Evolutionary conservation across 2,888 invertebrate genomes (phyloP).

Genomic region (Agriopis leucophaearia): DNA sequence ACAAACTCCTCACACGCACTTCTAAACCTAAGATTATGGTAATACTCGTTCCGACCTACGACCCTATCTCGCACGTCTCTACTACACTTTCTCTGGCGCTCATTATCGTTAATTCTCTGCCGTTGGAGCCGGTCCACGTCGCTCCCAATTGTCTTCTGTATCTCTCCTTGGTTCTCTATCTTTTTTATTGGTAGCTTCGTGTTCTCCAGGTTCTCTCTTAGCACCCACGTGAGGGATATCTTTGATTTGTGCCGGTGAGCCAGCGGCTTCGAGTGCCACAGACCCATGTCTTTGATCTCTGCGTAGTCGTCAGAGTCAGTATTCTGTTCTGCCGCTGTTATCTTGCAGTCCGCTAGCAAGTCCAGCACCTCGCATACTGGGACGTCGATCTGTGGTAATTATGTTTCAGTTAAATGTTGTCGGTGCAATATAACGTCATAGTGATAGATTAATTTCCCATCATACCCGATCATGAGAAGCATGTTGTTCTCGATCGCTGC

Average conservation of each 20-base stretch:
- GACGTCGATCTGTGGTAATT: conserved; percentile 53
- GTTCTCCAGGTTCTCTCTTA: conserved; percentile 88
- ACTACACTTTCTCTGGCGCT: conserved; percentile 66
- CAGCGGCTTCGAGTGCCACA: conserved; percentile 82
- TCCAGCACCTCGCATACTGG: conserved; percentile 75
- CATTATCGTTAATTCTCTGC: conserved; percentile 58
- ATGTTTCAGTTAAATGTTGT: conserved; percentile 24
- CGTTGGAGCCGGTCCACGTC: conserved; percentile 55
- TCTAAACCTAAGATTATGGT: conserved; percentile 80
- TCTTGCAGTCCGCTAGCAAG: conserved; percentile 74
- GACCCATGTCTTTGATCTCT: conserved; percentile 80
- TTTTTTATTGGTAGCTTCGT: conserved; percentile 55
- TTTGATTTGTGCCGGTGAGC: conserved; percentile 85
- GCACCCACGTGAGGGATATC: conserved; percentile 91
- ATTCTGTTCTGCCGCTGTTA: conserved; percentile 59
- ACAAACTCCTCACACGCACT: conserved; percentile 78
- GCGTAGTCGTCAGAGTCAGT: conserved; percentile 71
- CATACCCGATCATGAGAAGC: conserved; percentile 59
- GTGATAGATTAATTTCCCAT: conserved; percentile 42
- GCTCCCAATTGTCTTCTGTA: conserved; percentile 50
- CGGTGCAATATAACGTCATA: neutral
- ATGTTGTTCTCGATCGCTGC: conserved; percentile 51
- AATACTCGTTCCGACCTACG: conserved; percentile 77
- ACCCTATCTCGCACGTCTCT: conserved; percentile 64
- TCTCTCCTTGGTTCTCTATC: conserved; percentile 59